A percentile compares a stretch with the other conserved stretches of the same genome.
phyloP scores from a whole-genome alignment of 2,888 invertebrate genomes.

The Drosophila subquinaria region DNA sequence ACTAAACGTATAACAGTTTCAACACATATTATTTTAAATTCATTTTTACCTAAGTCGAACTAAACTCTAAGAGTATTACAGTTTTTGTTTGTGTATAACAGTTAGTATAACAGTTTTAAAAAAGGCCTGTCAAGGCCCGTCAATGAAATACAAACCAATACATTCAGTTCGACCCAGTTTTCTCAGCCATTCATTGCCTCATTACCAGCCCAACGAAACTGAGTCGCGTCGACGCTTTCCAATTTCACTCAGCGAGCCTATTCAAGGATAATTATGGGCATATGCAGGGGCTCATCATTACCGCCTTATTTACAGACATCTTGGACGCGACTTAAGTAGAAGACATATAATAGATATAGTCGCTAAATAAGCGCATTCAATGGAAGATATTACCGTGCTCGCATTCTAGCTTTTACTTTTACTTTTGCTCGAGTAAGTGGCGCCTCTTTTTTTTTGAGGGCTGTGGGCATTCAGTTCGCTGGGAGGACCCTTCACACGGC shows the following conservation, averaged over 20 bases:
- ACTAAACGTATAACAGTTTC: background rate
- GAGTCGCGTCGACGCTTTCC: constrained; percentile 12
- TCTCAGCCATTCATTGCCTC: constrained; percentile 19
- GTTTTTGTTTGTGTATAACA: constrained; percentile 11
- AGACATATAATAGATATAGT: constrained; percentile 8
- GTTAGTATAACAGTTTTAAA: constrained; percentile 13
- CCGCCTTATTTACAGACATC: constrained; percentile 73
- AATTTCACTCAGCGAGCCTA: constrained; percentile 30
- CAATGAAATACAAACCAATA: constrained; percentile 15
- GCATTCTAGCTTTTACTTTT: constrained; percentile 6
- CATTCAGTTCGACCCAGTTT: constrained; percentile 48
- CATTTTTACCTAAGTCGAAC: no score
- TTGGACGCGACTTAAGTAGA: constrained; percentile 31
- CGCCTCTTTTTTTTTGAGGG: constrained; percentile 17
- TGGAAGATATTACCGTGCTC: constrained; percentile 15
- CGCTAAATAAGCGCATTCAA: constrained; percentile 67
- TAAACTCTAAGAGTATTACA: background rate
- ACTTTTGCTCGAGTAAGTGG: constrained; percentile 31
- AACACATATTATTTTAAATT: no score
- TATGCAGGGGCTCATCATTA: constrained; percentile 59
- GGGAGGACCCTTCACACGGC: constrained; percentile 44
- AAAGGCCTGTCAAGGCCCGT: constrained; percentile 3
- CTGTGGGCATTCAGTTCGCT: constrained; percentile 40
- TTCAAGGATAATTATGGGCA: constrained; percentile 54
- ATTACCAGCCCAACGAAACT: constrained; percentile 8